A percentile compares a stretch with the other conserved stretches of the same genome.
These are phyloP conservation scores for Drosophila leonis DNA, from an alignment of 2,888 invertebrate genomes.

Conservation along the genomic window DNA sequence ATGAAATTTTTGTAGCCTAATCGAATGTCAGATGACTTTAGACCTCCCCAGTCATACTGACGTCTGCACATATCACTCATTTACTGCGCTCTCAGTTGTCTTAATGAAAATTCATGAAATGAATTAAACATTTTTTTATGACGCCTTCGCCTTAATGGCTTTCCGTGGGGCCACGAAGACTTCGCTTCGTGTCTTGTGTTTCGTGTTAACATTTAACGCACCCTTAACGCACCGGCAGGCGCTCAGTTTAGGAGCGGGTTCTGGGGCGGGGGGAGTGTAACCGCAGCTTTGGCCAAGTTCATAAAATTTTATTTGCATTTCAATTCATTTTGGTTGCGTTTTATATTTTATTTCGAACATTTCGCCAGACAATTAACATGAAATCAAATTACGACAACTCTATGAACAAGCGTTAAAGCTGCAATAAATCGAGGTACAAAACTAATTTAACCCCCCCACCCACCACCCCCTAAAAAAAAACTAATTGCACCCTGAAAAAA, in stretches of 20 bases:
- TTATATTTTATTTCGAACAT: slow-evolving; percentile 72
- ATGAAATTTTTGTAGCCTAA: background rate
- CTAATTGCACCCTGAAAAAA: no score
- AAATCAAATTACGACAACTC: slow-evolving; percentile 69
- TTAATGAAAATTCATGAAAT: slow-evolving; percentile 59
- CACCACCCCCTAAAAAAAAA: no score
- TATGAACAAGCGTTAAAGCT: slow-evolving; percentile 63
- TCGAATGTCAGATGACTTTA: background rate
- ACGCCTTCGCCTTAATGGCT: slow-evolving; percentile 57
- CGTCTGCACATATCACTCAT: slow-evolving; percentile 8
- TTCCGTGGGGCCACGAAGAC: slow-evolving; percentile 49
- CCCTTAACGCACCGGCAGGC: slow-evolving; percentile 46
- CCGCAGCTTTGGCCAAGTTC: slow-evolving; percentile 53
- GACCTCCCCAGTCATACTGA: background rate
- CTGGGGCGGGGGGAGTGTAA: slow-evolving; percentile 15
- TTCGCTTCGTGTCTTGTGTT: slow-evolving; percentile 51
- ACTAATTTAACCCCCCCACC: no score
- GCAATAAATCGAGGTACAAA: background rate
- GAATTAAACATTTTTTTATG: slow-evolving; percentile 58
- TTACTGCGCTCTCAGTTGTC: slow-evolving; percentile 35
- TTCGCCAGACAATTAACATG: slow-evolving; percentile 70
- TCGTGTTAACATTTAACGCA: slow-evolving; percentile 76
- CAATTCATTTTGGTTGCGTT: slow-evolving; percentile 75
- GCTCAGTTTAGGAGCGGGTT: background rate
- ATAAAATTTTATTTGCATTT: slow-evolving; percentile 79